phyloP scores from a whole-genome alignment of 2,888 invertebrate genomes.

The Gandaritis pyraliata region DNA sequence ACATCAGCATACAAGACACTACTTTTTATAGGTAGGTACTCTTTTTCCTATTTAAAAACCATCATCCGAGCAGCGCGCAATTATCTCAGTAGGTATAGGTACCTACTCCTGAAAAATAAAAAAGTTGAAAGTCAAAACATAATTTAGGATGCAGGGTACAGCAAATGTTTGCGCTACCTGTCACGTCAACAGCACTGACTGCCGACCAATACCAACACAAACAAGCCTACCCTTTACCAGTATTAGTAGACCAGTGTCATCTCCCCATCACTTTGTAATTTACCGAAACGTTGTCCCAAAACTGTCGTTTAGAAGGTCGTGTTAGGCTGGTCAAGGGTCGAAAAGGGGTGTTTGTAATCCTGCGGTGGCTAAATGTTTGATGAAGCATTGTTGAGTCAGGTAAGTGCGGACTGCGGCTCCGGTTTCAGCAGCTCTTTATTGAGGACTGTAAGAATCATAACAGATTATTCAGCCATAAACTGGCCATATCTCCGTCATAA shows the following conservation, averaged over 20 bases:
- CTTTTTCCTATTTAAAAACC: too few relatives aligned
- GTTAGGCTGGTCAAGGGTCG: slow-evolving; percentile 10
- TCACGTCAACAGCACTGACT: slow-evolving; percentile 36
- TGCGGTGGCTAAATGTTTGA: slow-evolving; percentile 27
- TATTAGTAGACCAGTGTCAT: slow-evolving; percentile 34
- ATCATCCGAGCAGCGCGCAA: too few relatives aligned
- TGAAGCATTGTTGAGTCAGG: slow-evolving; percentile 25
- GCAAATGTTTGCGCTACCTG: slow-evolving; percentile 22
- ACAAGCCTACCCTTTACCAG: slow-evolving; percentile 39
- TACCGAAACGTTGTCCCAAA: slow-evolving; percentile 33
- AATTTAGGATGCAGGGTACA: not conserved
- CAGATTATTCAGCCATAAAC: not conserved
- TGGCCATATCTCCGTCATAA: not conserved
- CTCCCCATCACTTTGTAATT: slow-evolving; percentile 42
- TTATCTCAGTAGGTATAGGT: too few relatives aligned
- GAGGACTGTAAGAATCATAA: slow-evolving; percentile 2
- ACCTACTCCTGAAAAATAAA: too few relatives aligned
- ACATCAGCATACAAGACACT: too few relatives aligned
- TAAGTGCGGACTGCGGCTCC: slow-evolving; percentile 19
- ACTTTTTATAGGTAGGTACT: too few relatives aligned
- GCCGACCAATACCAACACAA: slow-evolving; percentile 35
- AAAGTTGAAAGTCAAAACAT: slow-evolving; percentile 1
- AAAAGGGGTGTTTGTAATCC: slow-evolving; percentile 26
- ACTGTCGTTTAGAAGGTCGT: slow-evolving; percentile 37
- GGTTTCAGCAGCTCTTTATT: slow-evolving; percentile 7